Evolutionary conservation across 2,113 vertebrate genomes (phyloP), one percentile per base, ranked within the genome.

Genomic region (Podiceps cristatus): DNA sequence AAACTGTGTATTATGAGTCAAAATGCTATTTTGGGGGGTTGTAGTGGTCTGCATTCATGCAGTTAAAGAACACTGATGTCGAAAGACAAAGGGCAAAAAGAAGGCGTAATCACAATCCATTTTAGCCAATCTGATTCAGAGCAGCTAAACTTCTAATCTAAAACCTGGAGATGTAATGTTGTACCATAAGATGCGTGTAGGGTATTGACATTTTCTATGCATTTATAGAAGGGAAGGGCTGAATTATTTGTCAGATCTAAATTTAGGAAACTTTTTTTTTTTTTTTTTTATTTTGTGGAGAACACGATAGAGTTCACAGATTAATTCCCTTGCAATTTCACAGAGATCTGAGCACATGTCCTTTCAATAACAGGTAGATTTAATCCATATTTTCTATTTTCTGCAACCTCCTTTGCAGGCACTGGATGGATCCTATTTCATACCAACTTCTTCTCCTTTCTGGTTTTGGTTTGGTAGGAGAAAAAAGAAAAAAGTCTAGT

Each of bases 111-210:
- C 19, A 55, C 24, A 76, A 64, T 28, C 6, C 7, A 11, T 42
- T 5, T 79, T 63, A 14, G 12, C 18, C 19, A 52, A 31, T 11
- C 28, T 0, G 0, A 29, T 52, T 86, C 49, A 83, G 37, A 83
- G 16, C 12, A 83, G 31, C 11, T 80, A 44, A 76, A 50, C 10
- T 15, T 56, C 63, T n/a, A 42, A 60, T 60, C 31, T 80, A 66
- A 60, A 60, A 69, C 19, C 19, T 56, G 63, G 27, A 91, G 40
- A n/a, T 35, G 45, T 28, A 52, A 49, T 16, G 6, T 10, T 50
- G 20, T 47, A 63, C 24, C 28, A 25, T 31, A 74, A 74, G 25
- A 31, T 18, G 8, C 44, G 73, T 68, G 17, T 15, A 37, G 14
- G 44, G 2, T 63, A 22, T 45, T 59, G 37, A 16, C 44, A 60